Conservation (phyloP, 2,113 vertebrate species). For the Talpa occidentalis region DNA sequence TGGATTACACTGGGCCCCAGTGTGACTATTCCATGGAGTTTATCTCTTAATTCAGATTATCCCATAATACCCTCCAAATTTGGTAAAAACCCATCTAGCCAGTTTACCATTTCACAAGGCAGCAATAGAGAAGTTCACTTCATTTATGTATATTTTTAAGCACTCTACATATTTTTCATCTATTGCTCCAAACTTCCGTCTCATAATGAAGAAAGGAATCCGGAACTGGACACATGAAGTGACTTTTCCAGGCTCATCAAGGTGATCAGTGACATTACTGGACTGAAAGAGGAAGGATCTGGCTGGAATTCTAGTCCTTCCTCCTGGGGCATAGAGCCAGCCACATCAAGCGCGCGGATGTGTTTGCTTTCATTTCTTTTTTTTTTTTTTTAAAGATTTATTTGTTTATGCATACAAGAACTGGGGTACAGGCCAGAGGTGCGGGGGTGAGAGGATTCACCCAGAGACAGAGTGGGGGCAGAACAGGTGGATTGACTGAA, state of each 20-base stretch:
- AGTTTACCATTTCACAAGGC: not conserved
- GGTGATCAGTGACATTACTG: not conserved
- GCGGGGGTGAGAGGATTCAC: too few relatives aligned
- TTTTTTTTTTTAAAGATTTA: not conserved
- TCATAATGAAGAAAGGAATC: not conserved
- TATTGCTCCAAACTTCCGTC: not conserved
- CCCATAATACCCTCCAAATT: not conserved
- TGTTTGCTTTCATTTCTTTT: not conserved
- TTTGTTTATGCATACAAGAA: too few relatives aligned
- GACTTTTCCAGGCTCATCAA: not conserved
- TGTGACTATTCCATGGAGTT: not conserved
- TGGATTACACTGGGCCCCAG: not conserved
- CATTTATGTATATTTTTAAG: not conserved
- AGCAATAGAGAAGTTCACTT: not conserved
- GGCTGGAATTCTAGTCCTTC: not conserved
- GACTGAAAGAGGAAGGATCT: too few relatives aligned
- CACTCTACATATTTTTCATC: not conserved
- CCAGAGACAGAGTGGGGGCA: too few relatives aligned
- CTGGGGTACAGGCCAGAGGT: too few relatives aligned
- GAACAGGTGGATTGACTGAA: too few relatives aligned
- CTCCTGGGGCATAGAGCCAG: fast-evolving
- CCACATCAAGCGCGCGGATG: not conserved
- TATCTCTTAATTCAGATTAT: not conserved
- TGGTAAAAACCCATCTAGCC: not conserved
- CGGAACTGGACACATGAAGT: not conserved